Percentiles rank a stretch among this genome's conserved stretches.
Conservation (phyloP, 2,888 invertebrate species). For the Pollenia griseotomentosa region DNA sequence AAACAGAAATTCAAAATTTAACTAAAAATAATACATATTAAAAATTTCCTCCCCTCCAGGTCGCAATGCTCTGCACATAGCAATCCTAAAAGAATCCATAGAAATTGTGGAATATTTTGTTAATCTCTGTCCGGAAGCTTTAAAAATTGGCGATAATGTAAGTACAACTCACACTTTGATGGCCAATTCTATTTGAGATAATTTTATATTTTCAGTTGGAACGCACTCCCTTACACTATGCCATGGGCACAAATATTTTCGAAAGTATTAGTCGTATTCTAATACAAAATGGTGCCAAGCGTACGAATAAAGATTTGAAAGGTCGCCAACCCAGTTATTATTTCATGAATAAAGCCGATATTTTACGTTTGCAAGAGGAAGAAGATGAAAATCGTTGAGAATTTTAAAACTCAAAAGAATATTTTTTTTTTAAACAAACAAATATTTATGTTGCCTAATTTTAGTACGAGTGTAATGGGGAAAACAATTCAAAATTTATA, state of each 20-base stretch:
- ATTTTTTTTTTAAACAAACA: conserved; percentile 3
- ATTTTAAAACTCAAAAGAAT: neutral
- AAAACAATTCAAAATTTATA: neutral
- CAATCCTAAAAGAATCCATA: conserved; percentile 92
- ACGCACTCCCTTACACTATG: conserved; percentile 94
- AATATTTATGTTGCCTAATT: conserved; percentile 38
- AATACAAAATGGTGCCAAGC: conserved; percentile 92
- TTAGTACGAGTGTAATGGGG: conserved; percentile 14
- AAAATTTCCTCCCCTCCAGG: conserved; percentile 82
- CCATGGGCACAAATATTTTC: conserved; percentile 94
- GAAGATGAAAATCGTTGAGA: conserved; percentile 86
- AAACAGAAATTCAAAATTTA: no score
- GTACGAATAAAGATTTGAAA: conserved; percentile 93
- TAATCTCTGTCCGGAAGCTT: conserved; percentile 89
- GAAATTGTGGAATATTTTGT: conserved; percentile 92
- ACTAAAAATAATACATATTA: neutral
- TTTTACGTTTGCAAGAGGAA: conserved; percentile 92
- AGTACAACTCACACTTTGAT: conserved; percentile 79
- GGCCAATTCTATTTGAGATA: neutral
- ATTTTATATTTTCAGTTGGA: conserved; percentile 87
- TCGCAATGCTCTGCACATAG: conserved; percentile 93
- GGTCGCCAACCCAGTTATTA: conserved; percentile 96
- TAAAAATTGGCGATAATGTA: conserved; percentile 94
- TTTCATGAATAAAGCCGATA: conserved; percentile 96
- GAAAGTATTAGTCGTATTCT: conserved; percentile 92